Evolutionary conservation across 2,797 vertebrate species (phyloP), one percentile per base, ranked within the genome.

Genomic region (Prionace glauca): DNA sequence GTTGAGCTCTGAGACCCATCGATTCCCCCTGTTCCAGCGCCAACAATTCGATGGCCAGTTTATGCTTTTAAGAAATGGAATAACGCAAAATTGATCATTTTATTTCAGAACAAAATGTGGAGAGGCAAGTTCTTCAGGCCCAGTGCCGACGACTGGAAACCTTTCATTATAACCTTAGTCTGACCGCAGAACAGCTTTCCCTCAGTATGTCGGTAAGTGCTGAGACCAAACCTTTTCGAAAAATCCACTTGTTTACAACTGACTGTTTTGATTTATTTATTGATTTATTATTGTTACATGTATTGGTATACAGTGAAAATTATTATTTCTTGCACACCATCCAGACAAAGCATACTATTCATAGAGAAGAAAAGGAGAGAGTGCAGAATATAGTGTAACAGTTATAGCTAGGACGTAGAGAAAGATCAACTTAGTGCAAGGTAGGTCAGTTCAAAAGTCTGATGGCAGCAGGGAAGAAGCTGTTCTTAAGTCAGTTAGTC

Each of bases 81-180:
- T 92, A 41, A 32, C 92, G 91, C 71, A 12, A 29, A 79, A 56
- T 29, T 81, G 41, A 9, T 0, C 95, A 79, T 24, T 96, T 72
- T 72, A 29, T 95, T 45, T 0, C 97, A 99, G 99, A 99, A 98
- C 99, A 99, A 98, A 98, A 97, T 96, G 97, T 99, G 97, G 99
- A 99, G 97, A 98, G 99, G 95, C 99, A 99, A 95, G 98, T 99
- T 96, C 97, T 99, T 96, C 98, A 99, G 97, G 98, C 96, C 4
- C 99, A 99, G 96, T 99, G 99, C 97, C 97, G 98, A 96, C 97
- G 98, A 97, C 98, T 99, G 97, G 99, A 99, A 97, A 98, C 98
- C 36, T 98, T 99, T 97, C 98, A 99, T 97, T 99, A 99, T 97
- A 99, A 98, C 97, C 98, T 99, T 97, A 99, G 98, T 96, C 97